phyloP scores from a whole-genome alignment of 2,888 invertebrate species.

The Nyleta sp. region DNA sequence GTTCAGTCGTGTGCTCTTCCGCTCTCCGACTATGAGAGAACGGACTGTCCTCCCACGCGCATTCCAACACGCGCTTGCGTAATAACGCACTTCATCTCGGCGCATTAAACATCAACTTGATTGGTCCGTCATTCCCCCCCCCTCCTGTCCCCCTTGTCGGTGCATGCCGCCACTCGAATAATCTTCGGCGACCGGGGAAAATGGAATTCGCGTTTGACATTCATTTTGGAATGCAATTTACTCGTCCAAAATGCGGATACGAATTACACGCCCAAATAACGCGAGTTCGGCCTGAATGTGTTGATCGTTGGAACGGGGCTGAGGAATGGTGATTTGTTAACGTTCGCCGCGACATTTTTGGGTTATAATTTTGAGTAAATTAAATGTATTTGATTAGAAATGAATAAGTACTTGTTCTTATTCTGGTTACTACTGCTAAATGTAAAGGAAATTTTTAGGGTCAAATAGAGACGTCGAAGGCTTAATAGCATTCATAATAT shows the following conservation, averaged over 20 bases:
- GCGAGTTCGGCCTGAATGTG: slow-evolving; percentile 23
- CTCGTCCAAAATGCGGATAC: slow-evolving; percentile 37
- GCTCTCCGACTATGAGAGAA: slow-evolving; percentile 68
- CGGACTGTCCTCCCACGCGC: slow-evolving; percentile 56
- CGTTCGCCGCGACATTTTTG: too few species aligned
- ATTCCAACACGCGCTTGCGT: slow-evolving; percentile 69
- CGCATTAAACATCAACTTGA: slow-evolving; percentile 69
- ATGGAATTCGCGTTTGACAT: slow-evolving; percentile 53
- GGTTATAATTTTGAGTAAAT: too few species aligned
- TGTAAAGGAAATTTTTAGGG: too few species aligned
- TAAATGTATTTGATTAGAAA: too few species aligned
- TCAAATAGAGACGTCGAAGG: too few species aligned
- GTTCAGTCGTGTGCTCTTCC: too few species aligned
- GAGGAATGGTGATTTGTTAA: not conserved
- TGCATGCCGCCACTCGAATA: slow-evolving; percentile 29
- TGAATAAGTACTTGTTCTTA: too few species aligned
- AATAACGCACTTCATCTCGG: slow-evolving; percentile 71
- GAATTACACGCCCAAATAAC: slow-evolving; percentile 40
- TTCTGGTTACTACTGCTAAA: too few species aligned
- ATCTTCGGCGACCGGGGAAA: slow-evolving; percentile 44
- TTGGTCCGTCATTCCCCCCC: slow-evolving; percentile 64
- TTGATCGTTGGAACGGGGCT: slow-evolving; percentile 4
- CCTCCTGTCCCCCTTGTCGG: not conserved
- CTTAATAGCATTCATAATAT: too few species aligned
- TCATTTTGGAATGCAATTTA: slow-evolving; percentile 53